These are phyloP conservation scores for Cryptophagus acutangulus DNA, from an alignment of 2,888 invertebrate genomes.

Conservation along the genomic window DNA sequence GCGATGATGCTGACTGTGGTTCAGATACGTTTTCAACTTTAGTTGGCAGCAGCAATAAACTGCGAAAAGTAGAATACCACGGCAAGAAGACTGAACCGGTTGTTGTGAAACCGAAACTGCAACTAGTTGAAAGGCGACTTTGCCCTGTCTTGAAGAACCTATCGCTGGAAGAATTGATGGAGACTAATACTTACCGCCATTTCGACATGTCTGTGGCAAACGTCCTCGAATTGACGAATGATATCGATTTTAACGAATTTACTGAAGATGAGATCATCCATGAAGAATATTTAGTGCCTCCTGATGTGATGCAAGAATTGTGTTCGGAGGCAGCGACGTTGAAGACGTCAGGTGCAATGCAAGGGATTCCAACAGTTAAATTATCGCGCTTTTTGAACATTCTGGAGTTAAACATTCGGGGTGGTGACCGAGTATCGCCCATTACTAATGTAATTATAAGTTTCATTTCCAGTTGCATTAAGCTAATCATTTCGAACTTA, in stretches of 20 bases:
- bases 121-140: slow-evolving; percentile 77
- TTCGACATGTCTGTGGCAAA: slow-evolving; percentile 89
- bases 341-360: slow-evolving; percentile 88
- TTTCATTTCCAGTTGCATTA: too few species aligned
- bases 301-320: slow-evolving; percentile 81
- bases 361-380: slow-evolving; percentile 87
- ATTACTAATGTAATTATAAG: slow-evolving; percentile 78
- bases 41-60: slow-evolving; percentile 40
- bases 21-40: slow-evolving; percentile 44
- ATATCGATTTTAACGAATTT: slow-evolving; percentile 71
- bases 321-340: slow-evolving; percentile 94
- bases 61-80: slow-evolving; percentile 37
- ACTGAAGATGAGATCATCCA: slow-evolving; percentile 69
- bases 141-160: slow-evolving; percentile 78
- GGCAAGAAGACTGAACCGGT: slow-evolving; percentile 46
- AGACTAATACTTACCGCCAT: slow-evolving; percentile 91
- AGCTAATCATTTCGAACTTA: slow-evolving; percentile 17
- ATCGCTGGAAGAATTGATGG: slow-evolving; percentile 87
- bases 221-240: slow-evolving; percentile 89
- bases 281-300: slow-evolving; percentile 80
- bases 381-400: slow-evolving; percentile 86
- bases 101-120: slow-evolving; percentile 68
- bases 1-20: slow-evolving; percentile 53
- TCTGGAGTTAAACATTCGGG: slow-evolving; percentile 91
- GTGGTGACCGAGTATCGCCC: slow-evolving; percentile 85